Evolutionary conservation across 1,140 invertebrate genomes (phyloP).

Genomic region (Belonocnema kinseyi): DNA sequence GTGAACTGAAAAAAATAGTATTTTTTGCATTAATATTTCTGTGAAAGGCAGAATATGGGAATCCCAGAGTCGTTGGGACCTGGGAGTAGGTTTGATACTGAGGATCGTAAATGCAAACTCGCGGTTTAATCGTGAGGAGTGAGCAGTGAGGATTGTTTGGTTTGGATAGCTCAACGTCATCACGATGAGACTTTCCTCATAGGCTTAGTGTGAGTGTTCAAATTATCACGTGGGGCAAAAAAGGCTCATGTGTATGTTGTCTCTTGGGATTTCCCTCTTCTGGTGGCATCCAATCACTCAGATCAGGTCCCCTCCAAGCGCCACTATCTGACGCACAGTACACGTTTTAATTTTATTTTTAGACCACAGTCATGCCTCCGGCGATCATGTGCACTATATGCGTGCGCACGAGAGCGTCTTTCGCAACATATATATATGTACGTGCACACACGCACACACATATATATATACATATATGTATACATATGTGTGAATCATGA

Average conservation of each 20-base stretch:
- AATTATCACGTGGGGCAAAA: conserved; percentile 5
- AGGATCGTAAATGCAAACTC: background rate
- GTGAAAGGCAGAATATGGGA: too few relatives aligned
- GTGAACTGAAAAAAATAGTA: too few relatives aligned
- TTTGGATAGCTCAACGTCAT: conserved; percentile 26
- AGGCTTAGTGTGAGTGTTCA: conserved; percentile 30
- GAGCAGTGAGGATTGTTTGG: background rate
- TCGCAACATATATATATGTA: background rate
- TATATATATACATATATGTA: too few relatives aligned
- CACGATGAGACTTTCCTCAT: conserved; percentile 20
- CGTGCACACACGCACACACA: too few relatives aligned
- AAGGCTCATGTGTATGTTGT: conserved; percentile 39
- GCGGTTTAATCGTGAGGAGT: conserved; percentile 6
- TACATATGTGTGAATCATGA: too few relatives aligned
- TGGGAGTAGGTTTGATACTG: background rate
- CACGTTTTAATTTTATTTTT: conserved; percentile 21
- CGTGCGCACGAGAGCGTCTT: background rate
- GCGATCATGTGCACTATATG: background rate
- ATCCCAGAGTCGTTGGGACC: too few relatives aligned
- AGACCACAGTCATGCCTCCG: conserved; percentile 4
- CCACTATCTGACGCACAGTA: conserved; percentile 46
- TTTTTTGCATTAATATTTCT: too few relatives aligned
- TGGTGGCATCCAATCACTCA: conserved; percentile 52
- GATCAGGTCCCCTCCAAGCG: background rate
- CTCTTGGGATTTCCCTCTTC: conserved; percentile 64